A percentile compares a stretch with the other conserved stretches of the same genome.
These are phyloP conservation scores for Drosophila eugracilis DNA, from an alignment of 1,140 invertebrate species.

Conservation along the genomic window DNA sequence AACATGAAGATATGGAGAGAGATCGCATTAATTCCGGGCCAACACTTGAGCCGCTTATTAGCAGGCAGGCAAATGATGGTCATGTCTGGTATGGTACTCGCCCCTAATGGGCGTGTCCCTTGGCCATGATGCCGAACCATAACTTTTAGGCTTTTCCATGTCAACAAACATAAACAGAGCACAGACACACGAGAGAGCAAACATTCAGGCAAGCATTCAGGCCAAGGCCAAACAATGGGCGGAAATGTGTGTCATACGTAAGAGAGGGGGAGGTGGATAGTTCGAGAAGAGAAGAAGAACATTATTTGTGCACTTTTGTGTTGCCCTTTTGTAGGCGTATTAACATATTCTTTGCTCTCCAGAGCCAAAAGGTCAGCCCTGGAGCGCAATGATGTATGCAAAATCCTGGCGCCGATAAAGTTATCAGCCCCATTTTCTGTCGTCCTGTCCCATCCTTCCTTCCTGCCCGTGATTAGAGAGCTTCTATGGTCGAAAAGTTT, in stretches of 20 bases:
- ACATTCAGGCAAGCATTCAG: slow-evolving; percentile 35
- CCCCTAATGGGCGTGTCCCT: slow-evolving; percentile 37
- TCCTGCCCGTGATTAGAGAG: slow-evolving; percentile 13
- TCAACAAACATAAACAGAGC: slow-evolving; percentile 74
- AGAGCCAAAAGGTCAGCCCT: slow-evolving; percentile 26
- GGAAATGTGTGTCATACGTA: slow-evolving; percentile 31
- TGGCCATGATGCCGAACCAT: slow-evolving; percentile 54
- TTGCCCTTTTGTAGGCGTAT: slow-evolving; percentile 35
- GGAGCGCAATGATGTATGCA: slow-evolving; percentile 65
- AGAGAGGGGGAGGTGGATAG: neutral
- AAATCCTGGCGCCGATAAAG: slow-evolving; percentile 73
- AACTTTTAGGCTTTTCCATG: slow-evolving; percentile 78
- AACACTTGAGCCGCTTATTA: slow-evolving; percentile 78
- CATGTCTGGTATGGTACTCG: slow-evolving; percentile 20
- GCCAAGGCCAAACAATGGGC: slow-evolving; percentile 57
- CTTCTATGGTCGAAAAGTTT: slow-evolving; percentile 26
- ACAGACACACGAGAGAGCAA: slow-evolving; percentile 46
- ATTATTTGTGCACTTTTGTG: slow-evolving; percentile 52
- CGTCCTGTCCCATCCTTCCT: slow-evolving; percentile 10
- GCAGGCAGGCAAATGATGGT: slow-evolving; percentile 68
- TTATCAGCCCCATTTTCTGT: slow-evolving; percentile 44
- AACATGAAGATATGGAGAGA: slow-evolving; percentile 21
- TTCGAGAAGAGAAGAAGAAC: slow-evolving; percentile 9
- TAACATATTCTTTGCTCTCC: slow-evolving; percentile 42
- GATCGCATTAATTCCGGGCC: slow-evolving; percentile 74